Base-by-base conservation (phyloP, 2,113 vertebrate genomes). In the Cygnus atratus region DNA sequence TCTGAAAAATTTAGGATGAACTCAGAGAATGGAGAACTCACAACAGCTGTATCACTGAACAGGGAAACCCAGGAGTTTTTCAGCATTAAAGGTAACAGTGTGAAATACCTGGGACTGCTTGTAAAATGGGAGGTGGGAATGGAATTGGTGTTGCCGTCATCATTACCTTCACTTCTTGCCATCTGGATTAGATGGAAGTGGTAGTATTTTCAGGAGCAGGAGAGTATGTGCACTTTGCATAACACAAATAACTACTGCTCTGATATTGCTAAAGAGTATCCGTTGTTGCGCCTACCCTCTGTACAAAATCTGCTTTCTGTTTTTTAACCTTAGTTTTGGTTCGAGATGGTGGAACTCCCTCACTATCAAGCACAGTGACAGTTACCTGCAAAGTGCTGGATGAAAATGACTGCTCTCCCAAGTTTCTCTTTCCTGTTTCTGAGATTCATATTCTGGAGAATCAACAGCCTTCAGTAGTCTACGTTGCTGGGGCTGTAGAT, bases 341-440 rank as follows among this genome's bases (percentile, higher is more conserved):
- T 67, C 98, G 94, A 77, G 99, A 99, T 43, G 97, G 97, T 66
- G 98, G 98, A 55, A 17, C 86, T 3, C 98, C 95, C 0, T 95
- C 98, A 0, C 96, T 99, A 52, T 99, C 99, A 0, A 97, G 97
- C 48, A 98, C 96, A 0, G 76, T 98, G 6, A 98, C 97, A 2
- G 78, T 99, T 83, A 33, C 98, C 72, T 99, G 98, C 94, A 98
- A 94, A 0, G 98, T 99, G 35, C 97, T 99, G 91, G 99, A 99
- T 16, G 98, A 98, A 92, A 99, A 99, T 1, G 99, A 99, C 94
- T 98, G 99, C 17, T 75, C 98, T 33, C 99, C 99, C 6, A 91
- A 80, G 9, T 98, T 99, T 92, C 96, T 98, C 88, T 95, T 98
- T 95, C 94, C 98, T 3, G 50, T 90, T 17, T 96, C 97, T 87